phyloP scores from a whole-genome alignment of 2,113 vertebrate species.

The Athene cunicularia region DNA sequence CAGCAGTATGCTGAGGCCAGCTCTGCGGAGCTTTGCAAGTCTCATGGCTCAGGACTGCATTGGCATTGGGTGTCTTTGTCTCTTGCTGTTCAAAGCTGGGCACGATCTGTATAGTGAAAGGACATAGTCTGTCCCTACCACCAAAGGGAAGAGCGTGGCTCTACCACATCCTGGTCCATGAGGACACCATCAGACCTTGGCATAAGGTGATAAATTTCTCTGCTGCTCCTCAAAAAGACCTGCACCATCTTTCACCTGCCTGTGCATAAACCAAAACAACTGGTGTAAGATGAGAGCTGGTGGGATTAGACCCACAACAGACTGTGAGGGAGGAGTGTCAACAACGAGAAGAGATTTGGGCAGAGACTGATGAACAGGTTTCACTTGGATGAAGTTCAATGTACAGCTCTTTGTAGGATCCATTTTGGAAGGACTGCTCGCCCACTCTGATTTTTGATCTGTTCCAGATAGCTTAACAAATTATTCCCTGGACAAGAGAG shows the following conservation, averaged over 20 bases:
- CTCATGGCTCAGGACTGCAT: neutral
- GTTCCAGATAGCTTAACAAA: neutral
- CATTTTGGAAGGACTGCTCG: neutral
- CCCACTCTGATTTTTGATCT: neutral
- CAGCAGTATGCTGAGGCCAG: neutral
- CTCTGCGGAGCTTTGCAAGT: neutral
- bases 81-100: neutral
- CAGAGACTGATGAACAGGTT: neutral
- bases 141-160: neutral
- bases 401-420: neutral
- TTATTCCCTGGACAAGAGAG: neutral
- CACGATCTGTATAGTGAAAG: neutral
- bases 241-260: neutral
- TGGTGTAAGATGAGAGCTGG: neutral
- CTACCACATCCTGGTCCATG: neutral
- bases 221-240: neutral
- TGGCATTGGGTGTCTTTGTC: neutral
- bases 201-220: neutral
- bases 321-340: neutral
- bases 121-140: neutral
- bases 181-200: neutral
- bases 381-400: neutral
- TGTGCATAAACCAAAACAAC: neutral
- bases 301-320: neutral
- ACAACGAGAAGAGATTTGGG: neutral